Percentiles rank a stretch among this genome's conserved stretches.
These are phyloP conservation scores for Lissocephala sabroskyi DNA, from an alignment of 2,888 invertebrate species.

Conservation along the genomic window DNA sequence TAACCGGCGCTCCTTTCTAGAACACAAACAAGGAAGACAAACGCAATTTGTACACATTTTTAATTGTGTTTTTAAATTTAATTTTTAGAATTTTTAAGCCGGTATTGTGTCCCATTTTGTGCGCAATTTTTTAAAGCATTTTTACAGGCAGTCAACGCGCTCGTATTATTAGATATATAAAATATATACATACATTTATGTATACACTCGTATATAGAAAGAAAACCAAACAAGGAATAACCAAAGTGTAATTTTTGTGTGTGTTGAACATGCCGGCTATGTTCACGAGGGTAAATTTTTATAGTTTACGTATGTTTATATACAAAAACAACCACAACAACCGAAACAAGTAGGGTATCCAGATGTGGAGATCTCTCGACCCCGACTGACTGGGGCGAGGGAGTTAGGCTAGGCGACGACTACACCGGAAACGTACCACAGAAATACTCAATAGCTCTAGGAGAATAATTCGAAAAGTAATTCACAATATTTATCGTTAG, in stretches of 20 bases:
- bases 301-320: conserved; percentile 29
- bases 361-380: too few relatives aligned
- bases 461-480: too few relatives aligned
- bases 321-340: conserved; percentile 5
- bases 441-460: too few relatives aligned
- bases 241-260: conserved; percentile 29
- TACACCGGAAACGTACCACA: too few relatives aligned
- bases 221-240: too few relatives aligned
- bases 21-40: neutral
- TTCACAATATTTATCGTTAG: too few relatives aligned
- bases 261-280: conserved; percentile 47
- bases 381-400: too few relatives aligned
- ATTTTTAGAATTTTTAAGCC: too few relatives aligned
- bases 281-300: conserved; percentile 44
- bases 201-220: conserved; percentile 11
- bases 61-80: neutral
- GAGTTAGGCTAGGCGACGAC: too few relatives aligned
- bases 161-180: conserved; percentile 2
- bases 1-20: too few relatives aligned
- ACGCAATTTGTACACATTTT: conserved; percentile 1
- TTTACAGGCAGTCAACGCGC: conserved; percentile 37
- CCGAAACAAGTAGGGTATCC: too few relatives aligned
- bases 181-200: conserved; percentile 11
- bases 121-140: conserved; percentile 51
- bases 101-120: conserved; percentile 32